phyloP scores from a whole-genome alignment of 2,888 invertebrate genomes.

The Andrena fulva region DNA sequence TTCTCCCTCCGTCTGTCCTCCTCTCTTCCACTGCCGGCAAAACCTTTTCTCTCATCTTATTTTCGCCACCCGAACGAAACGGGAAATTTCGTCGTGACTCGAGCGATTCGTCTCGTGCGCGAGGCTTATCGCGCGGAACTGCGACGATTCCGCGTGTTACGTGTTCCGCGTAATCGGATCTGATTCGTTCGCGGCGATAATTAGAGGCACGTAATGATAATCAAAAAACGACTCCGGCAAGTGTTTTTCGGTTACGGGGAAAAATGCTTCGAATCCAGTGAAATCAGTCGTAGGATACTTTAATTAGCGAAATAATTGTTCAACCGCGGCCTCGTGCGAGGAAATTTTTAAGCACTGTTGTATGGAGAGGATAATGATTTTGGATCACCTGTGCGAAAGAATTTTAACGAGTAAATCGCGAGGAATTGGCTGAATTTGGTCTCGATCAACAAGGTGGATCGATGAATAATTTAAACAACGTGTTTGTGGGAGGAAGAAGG shows the following conservation, averaged over 20 bases:
- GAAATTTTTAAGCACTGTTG: too few relatives aligned
- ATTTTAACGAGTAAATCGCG: too few relatives aligned
- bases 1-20: neutral
- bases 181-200: neutral
- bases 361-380: too few relatives aligned
- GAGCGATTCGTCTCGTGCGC: neutral
- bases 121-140: neutral
- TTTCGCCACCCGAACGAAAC: neutral
- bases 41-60: neutral
- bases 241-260: neutral
- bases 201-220: conserved; percentile 7
- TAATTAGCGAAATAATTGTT: too few relatives aligned
- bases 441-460: too few relatives aligned
- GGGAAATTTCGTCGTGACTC: neutral
- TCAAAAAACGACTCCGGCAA: neutral
- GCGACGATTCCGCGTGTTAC: conserved; percentile 12
- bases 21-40: neutral
- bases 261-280: neutral
- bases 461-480: too few relatives aligned
- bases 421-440: too few relatives aligned
- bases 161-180: conserved; percentile 18
- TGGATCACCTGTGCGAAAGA: too few relatives aligned
- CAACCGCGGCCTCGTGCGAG: too few relatives aligned
- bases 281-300: neutral
- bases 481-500: too few relatives aligned